Base-by-base conservation (phyloP, 1,140 invertebrate species). In the Diabrotica undecimpunctata region DNA sequence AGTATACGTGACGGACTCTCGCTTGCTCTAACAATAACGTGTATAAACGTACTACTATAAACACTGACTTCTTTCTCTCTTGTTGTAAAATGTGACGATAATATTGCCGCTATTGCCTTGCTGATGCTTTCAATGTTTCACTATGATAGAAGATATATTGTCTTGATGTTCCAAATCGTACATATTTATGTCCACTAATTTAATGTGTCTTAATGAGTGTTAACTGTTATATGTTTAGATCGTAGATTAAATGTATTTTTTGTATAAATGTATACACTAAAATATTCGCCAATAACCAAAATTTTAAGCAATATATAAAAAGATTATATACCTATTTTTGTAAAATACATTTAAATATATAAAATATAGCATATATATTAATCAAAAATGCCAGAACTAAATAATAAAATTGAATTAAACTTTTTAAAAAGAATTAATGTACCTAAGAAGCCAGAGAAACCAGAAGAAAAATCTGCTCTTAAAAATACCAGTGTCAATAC, bases 321-420 rank as follows among this genome's bases (percentile, higher is more conserved):
- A 55, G 0, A 36, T 8, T 25, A 55, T 55, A 55, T 55, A n/a
- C n/a, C n/a, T n/a, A 14, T 55, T 55, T 55, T 55, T 55, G 8
- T 14, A 10, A 10, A 10, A 10, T 55, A 55, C 25, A 55, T 14
- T 14, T 36, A 6, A 10, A 10, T 55, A 55, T 55, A 55, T 14
- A 55, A 13, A 25, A 25, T 25, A 25, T 25, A 25, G 25, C 4
- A 25, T 2, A 36, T 36, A 55, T 25, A 14, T 54, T 11, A 55
- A 14, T 13, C 54, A 11, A 39, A 65, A 65, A 67, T 70, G 69
- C 69, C 69, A 36, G 69, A 70, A 38, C 46, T 65, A 55, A 67
- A 66, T 38, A 70, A 66, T 61, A 70, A 66, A 56, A 64, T 68
- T 36, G 69, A 70, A 61, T 50, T 68, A 35, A 68, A 60, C 25